Conservation (phyloP, 1,140 invertebrate species). For the Myzus persicae region DNA sequence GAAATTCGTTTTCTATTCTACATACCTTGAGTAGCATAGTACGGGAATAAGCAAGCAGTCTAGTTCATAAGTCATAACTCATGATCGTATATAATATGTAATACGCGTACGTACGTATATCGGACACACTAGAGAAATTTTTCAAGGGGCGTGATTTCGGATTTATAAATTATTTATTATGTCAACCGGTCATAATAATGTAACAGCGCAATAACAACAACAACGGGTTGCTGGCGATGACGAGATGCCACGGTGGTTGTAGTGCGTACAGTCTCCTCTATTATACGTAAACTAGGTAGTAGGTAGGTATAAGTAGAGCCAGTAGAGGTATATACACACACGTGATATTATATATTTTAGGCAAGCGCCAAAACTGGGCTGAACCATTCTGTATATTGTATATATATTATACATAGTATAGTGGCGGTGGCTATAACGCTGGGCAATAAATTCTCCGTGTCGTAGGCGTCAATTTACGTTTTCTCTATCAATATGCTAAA, state of each 20-base stretch:
- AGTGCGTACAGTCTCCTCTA: background rate
- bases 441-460: constrained; percentile 43
- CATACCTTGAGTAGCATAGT: background rate
- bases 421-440: no score
- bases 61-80: background rate
- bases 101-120: background rate
- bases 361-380: constrained; percentile 50
- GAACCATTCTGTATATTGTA: constrained; percentile 1
- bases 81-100: background rate
- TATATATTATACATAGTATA: background rate
- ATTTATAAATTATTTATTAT: constrained; percentile 28
- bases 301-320: no score
- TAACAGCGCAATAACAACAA: background rate
- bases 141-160: constrained; percentile 5
- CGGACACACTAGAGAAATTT: background rate
- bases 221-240: background rate
- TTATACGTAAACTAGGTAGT: background rate
- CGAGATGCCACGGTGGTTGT: background rate
- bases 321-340: background rate
- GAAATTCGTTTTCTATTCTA: constrained; percentile 3
- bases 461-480: constrained; percentile 58
- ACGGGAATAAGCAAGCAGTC: background rate
- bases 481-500: constrained; percentile 57
- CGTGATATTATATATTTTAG: background rate
- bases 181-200: background rate